Conservation (phyloP, 1,140 invertebrate species). For the Galleria mellonella region DNA sequence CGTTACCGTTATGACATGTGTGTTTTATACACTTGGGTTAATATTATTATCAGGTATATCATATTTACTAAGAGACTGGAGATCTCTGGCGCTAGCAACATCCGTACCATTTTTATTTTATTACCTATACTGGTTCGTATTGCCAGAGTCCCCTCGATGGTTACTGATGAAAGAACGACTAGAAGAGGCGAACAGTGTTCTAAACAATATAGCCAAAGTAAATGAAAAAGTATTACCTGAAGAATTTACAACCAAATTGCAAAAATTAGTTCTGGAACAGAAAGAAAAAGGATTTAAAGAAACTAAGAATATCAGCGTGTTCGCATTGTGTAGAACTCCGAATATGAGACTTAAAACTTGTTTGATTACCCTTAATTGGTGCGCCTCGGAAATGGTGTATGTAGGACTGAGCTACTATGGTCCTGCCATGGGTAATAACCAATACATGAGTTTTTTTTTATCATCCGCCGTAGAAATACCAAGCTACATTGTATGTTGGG, state of each 20-base stretch:
- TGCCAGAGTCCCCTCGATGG: conserved; percentile 92
- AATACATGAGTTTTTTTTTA: conserved; percentile 90
- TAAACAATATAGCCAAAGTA: conserved; percentile 83
- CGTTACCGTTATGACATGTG: conserved; percentile 91
- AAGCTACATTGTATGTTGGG: conserved; percentile 88
- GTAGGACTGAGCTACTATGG: conserved; percentile 91
- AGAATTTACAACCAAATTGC: conserved; percentile 82
- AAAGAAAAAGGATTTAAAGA: conserved; percentile 78
- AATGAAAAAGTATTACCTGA: conserved; percentile 85
- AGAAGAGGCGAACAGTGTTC: conserved; percentile 85
- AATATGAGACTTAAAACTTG: conserved; percentile 88
- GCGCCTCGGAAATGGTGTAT: conserved; percentile 86
- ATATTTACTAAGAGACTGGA: conserved; percentile 89
- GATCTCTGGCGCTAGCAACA: conserved; percentile 83
- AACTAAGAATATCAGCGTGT: conserved; percentile 78
- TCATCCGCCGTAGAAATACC: conserved; percentile 89
- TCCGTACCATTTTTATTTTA: conserved; percentile 89
- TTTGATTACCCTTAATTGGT: conserved; percentile 82
- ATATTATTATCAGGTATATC: conserved; percentile 87
- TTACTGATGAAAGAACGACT: conserved; percentile 85
- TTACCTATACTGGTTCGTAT: conserved; percentile 88
- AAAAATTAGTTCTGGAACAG: conserved; percentile 81
- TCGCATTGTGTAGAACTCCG: conserved; percentile 85
- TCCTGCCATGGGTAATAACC: conserved; percentile 86
- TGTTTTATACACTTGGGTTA: conserved; percentile 90